Evolutionary conservation across 2,797 vertebrate genomes (phyloP).

Genomic region (Pelodytes ibericus): DNA sequence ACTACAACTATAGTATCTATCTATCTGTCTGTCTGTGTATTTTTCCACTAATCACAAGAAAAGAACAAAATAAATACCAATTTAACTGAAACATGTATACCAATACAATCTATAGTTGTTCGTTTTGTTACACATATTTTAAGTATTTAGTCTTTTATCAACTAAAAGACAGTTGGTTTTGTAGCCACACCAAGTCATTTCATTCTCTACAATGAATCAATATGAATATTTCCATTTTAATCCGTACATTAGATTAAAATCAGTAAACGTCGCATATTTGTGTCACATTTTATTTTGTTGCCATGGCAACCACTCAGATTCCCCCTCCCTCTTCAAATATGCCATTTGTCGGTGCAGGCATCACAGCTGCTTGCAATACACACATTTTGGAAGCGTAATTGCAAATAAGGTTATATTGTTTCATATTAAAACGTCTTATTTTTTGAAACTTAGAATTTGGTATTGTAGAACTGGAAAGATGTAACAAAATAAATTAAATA

Average conservation of each 20-base stretch:
- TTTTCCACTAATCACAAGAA: background rate
- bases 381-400: conserved; percentile 42
- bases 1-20: background rate
- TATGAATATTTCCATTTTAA: conserved; percentile 13
- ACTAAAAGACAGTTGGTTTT: background rate
- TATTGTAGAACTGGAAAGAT: no score
- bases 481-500: no score
- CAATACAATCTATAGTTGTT: no score
- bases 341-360: conserved; percentile 25
- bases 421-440: conserved; percentile 40
- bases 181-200: background rate
- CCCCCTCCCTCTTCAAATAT: conserved; percentile 4
- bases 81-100: no score
- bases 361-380: conserved; percentile 33
- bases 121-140: no score
- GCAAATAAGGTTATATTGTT: conserved; percentile 46
- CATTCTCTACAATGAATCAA: conserved; percentile 12
- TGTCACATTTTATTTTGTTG: conserved; percentile 33
- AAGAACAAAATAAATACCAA: background rate
- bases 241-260: conserved; percentile 13
- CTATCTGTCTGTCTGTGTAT: background rate
- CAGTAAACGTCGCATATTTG: conserved; percentile 18
- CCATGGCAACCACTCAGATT: conserved; percentile 33
- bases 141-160: conserved; percentile 13
- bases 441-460: conserved; percentile 10